Percentiles rank a stretch among this genome's conserved stretches.
These are phyloP conservation scores for Drosophila nr. fundita DNA, from an alignment of 2,888 invertebrate species.

Conservation along the genomic window DNA sequence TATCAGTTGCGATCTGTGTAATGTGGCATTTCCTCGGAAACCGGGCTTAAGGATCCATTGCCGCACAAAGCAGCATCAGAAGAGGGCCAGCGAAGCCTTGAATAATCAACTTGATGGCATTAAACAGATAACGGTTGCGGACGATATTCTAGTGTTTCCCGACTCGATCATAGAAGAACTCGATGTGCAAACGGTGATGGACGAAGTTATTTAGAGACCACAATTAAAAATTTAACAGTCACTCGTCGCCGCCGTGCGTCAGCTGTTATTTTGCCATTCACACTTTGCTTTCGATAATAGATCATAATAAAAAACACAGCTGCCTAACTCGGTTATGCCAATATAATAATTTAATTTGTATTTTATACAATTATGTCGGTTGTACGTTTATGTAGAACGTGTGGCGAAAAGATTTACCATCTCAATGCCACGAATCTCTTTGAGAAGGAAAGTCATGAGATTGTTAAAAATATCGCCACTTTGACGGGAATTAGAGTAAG, in stretches of 20 bases:
- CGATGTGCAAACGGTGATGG: constrained; percentile 20
- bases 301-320: neutral
- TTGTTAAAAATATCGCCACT: constrained; percentile 23
- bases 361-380: constrained; percentile 13
- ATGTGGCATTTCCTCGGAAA: constrained; percentile 50
- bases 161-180: constrained; percentile 41
- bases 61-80: constrained; percentile 62
- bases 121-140: constrained; percentile 10
- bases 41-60: constrained; percentile 52
- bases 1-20: constrained; percentile 53
- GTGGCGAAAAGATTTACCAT: constrained; percentile 28
- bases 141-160: constrained; percentile 20
- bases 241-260: constrained; percentile 5
- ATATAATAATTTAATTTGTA: neutral
- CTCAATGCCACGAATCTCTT: constrained; percentile 40
- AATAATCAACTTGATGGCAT: constrained; percentile 21
- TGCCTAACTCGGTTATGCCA: neutral
- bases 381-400: constrained; percentile 32
- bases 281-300: constrained; percentile 1
- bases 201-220: neutral
- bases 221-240: constrained; percentile 16
- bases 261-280: constrained; percentile 32
- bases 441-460: neutral
- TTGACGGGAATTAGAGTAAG: constrained; percentile 49
- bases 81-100: constrained; percentile 39